Percentiles rank a stretch among this genome's conserved stretches.
These are phyloP conservation scores for Rhamnusium bicolor DNA, from an alignment of 2,888 invertebrate species.

Conservation along the genomic window DNA sequence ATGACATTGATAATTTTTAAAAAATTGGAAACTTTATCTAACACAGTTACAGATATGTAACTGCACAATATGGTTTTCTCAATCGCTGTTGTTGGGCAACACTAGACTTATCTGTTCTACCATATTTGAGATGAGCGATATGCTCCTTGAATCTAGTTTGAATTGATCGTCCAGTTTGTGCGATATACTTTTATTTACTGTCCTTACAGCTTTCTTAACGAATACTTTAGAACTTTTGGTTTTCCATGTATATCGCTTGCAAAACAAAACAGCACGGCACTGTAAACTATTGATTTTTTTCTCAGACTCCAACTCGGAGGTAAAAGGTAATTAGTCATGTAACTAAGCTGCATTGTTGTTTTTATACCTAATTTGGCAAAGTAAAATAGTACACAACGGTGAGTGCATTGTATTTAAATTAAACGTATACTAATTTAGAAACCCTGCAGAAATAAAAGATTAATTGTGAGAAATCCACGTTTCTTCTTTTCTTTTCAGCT, in stretches of 20 bases:
- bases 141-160: too few relatives aligned
- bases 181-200: too few relatives aligned
- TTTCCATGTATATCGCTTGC: background rate
- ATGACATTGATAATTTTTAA: too few relatives aligned
- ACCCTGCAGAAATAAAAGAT: background rate
- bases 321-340: slow-evolving; percentile 1
- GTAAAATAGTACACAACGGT: background rate
- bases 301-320: background rate
- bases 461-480: background rate
- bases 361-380: background rate
- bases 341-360: slow-evolving; percentile 8
- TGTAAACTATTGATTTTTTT: background rate
- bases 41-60: too few relatives aligned
- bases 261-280: background rate
- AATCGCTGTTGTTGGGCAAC: too few relatives aligned
- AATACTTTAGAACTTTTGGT: too few relatives aligned
- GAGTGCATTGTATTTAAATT: background rate
- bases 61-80: too few relatives aligned
- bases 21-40: too few relatives aligned
- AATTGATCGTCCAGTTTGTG: too few relatives aligned
- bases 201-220: too few relatives aligned
- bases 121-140: too few relatives aligned
- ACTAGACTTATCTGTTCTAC: too few relatives aligned
- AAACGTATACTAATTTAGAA: background rate
- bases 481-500: background rate